Percentiles rank a stretch among this genome's conserved stretches.
phyloP scores from a whole-genome alignment of 2,113 vertebrate genomes.

The Cyphomyrus plagiostoma region DNA sequence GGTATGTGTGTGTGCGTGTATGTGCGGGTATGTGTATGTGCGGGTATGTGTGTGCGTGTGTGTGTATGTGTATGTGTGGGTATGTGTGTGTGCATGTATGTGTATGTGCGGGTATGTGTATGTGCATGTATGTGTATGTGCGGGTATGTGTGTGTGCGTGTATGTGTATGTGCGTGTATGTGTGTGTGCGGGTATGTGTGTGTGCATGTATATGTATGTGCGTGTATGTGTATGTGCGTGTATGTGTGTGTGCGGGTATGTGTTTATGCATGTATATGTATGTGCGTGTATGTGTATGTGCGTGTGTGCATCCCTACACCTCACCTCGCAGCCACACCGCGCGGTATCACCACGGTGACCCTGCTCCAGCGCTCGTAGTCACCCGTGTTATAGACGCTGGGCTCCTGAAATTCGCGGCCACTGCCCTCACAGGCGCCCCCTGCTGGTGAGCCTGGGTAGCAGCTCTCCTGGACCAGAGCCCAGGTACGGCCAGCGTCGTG shows the following conservation, averaged over 20 bases:
- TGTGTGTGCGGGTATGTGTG: too few relatives aligned
- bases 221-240: not conserved
- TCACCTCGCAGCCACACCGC: constrained; percentile 83
- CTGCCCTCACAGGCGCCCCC: constrained; percentile 79
- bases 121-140: too few relatives aligned
- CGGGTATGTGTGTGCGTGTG: too few relatives aligned
- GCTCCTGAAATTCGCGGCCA: constrained; percentile 78
- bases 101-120: not conserved
- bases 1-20: too few relatives aligned
- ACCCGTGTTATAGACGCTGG: constrained; percentile 76
- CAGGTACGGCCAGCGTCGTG: constrained; percentile 91
- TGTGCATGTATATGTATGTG: too few relatives aligned
- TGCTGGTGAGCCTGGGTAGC: constrained; percentile 79
- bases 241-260: too few relatives aligned
- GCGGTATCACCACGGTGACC: constrained; percentile 79
- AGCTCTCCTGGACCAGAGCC: constrained; percentile 85
- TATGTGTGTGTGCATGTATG: too few relatives aligned
- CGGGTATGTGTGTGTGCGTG: too few relatives aligned
- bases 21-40: not conserved
- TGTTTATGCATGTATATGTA: too few relatives aligned
- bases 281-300: not conserved
- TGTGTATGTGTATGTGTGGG: too few relatives aligned
- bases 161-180: too few relatives aligned
- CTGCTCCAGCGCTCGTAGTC: constrained; percentile 96
- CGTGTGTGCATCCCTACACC: not conserved